Base-by-base conservation (phyloP, 1,140 invertebrate species). In the Bombus affinis region DNA sequence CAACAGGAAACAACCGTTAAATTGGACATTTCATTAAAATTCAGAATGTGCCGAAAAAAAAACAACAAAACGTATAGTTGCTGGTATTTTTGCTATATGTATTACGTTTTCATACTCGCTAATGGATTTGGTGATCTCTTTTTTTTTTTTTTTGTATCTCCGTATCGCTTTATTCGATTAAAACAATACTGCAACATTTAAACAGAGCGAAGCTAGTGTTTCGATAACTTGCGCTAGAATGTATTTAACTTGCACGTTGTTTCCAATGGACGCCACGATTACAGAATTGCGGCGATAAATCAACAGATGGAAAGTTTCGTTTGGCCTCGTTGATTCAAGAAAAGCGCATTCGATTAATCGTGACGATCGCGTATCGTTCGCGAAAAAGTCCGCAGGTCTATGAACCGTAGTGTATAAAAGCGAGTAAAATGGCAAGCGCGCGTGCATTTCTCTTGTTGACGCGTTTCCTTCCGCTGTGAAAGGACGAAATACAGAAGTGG, bases 381-480 rank as follows among this genome's bases (percentile, higher is more conserved):
- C 32, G 42, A 35, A 39, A 37, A 39, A 9, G 6, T 37, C 13
- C 10, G n/a, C 22, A n/a, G 65, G 78, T 70, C 44, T 65, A 35
- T 70, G 44, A 75, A 76, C 22, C 65, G 37, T 35, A 13, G 39
- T 32, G 39, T 62, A 81, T 78, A 74, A 59, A 59, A 53, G 59
- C 47, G 37, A 32, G 73, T 78, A 70, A 84, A 84, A 89, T 66
- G 78, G 62, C 76, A 82, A 88, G 65, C 73, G 74, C 80, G 47
- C 66, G 82, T 73, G 18, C 57, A 89, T 89, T 83, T 89, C 84
- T 74, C 83, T 89, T 83, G 76, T 89, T 89, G 89, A 81, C 72
- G 81, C 83, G 79, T 79, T 79, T 89, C 85, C 87, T 81, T 68
- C 66, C 32, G 70, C 22, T 22, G 57, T 79, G 78, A 89, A 44